Base-by-base conservation (phyloP, 2,113 vertebrate species). In the Heteronetta atricapilla region DNA sequence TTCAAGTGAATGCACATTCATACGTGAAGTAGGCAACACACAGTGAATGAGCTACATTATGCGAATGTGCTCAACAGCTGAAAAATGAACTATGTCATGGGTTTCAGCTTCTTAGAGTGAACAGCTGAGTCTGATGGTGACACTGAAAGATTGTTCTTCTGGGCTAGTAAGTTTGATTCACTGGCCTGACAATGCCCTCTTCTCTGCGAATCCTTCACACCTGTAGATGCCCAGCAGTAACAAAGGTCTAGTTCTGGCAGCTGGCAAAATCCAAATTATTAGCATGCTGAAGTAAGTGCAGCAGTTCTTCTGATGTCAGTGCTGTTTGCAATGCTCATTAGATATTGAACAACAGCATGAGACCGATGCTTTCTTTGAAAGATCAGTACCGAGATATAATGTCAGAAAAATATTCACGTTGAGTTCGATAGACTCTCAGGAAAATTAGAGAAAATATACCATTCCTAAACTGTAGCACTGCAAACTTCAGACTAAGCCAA, bases 11-110 rank as follows among this genome's bases (percentile, higher is more conserved):
- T 93, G 94, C 92, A 94, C 94, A 96, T 94, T 97, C 92, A 93
- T 94, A 96, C 48, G 19, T 97, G 95, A 95, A 89, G 94, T 74
- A 85, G 95, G 93, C 92, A 92, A 33, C 86, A 79, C 73, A 25
- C 26, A 96, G 89, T 95, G 94, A 96, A 93, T 96, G 94, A 95
- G 88, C 93, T 88, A 80, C 92, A 85, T 96, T 97, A 96, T 96
- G 73, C 95, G 96, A 94, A 95, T 96, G 95, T 86, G 94, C 94
- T 94, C 83, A 93, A 48, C 70, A 94, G 94, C 94, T 95, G 94
- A 97, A 93, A 95, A 96, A 93, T 94, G 46, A 90, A 86, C 96
- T 72, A 69, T 95, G 56, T 82, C 94, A 94, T 96, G 92, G 93
- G 59, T 94, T 96, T 97, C 89, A 95, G 90, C 84, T 80, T 34